Base-by-base conservation (phyloP, 1,140 invertebrate species). In the Bathynomus jamesi region DNA sequence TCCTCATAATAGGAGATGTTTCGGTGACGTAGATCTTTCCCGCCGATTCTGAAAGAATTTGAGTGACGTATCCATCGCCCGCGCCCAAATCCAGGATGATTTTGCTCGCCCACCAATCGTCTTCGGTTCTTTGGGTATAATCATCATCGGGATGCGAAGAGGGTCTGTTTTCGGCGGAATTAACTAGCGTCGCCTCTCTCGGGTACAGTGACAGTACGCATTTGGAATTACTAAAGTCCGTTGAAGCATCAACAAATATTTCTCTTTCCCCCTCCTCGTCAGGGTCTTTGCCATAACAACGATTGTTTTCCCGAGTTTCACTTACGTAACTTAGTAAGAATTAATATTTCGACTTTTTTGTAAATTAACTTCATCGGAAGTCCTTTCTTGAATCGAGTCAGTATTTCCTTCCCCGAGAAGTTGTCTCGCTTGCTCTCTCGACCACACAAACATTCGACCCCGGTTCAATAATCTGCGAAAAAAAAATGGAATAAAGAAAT, bases 361-460 rank as follows among this genome's bases (percentile, higher is more conserved):
- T n/a, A n/a, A n/a, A n/a, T n/a, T n/a, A n/a, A n/a, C n/a, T n/a
- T n/a, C n/a, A n/a, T n/a, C n/a, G n/a, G n/a, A n/a, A n/a, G n/a
- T n/a, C n/a, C n/a, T n/a, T n/a, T n/a, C n/a, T n/a, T n/a, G n/a
- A n/a, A n/a, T n/a, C n/a, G n/a, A n/a, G n/a, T n/a, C n/a, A n/a
- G n/a, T n/a, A n/a, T n/a, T n/a, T n/a, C n/a, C n/a, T n/a, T 40
- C 81, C 79, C 76, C 70, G 7, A 93, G 83, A 66, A 96, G 83
- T 69, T 83, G 80, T 74, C 85, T 82, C 72, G 94, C 89, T 79
- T 96, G 93, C 25, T 85, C 81, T 29, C 85, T 82, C 0, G 93
- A 96, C 75, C 94, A 88, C 2, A 97, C 91, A 83, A 95, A 95
- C 94, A 96, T 96, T 0, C 92, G 94, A 17, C 94, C 94, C 60